Conservation (phyloP, 2,888 invertebrate species). For the Cryptocephalus primarius region DNA sequence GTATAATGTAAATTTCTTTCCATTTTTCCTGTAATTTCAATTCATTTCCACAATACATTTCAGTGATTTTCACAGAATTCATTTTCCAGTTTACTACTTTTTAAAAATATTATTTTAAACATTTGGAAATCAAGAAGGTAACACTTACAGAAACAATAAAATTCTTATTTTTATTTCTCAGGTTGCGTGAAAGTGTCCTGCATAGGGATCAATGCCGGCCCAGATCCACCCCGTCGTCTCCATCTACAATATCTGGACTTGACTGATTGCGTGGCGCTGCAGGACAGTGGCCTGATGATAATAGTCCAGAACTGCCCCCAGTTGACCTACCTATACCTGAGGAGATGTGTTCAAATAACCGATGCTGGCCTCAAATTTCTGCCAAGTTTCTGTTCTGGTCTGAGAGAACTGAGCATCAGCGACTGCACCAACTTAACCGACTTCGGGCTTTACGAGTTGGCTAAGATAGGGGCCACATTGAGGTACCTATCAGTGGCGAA, state of each 20-base stretch:
- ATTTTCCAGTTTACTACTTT: too few species aligned
- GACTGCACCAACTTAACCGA: conserved; percentile 85
- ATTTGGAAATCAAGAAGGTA: too few species aligned
- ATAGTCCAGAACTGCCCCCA: conserved; percentile 82
- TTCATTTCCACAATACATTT: too few species aligned
- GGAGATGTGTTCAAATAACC: conserved; percentile 83
- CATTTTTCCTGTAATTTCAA: too few species aligned
- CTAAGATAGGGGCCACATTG: conserved; percentile 78
- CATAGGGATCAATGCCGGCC: conserved; percentile 57
- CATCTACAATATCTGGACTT: conserved; percentile 81
- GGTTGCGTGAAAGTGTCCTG: conserved; percentile 72
- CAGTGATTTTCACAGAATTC: too few species aligned
- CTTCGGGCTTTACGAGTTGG: conserved; percentile 81
- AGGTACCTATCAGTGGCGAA: conserved; percentile 89
- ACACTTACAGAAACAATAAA: too few species aligned
- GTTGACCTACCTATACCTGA: conserved; percentile 73
- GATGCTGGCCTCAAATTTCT: conserved; percentile 87
- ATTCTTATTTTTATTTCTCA: conserved; percentile 23
- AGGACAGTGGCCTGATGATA: conserved; percentile 73
- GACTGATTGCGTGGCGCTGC: conserved; percentile 77
- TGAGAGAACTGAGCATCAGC: conserved; percentile 81
- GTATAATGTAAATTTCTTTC: too few species aligned
- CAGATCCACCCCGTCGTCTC: conserved; percentile 54
- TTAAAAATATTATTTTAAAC: too few species aligned
- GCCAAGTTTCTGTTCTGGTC: conserved; percentile 74